Evolutionary conservation across 2,113 vertebrate genomes (phyloP), one percentile per base, ranked within the genome.

Genomic region (Oryzias woworae): DNA sequence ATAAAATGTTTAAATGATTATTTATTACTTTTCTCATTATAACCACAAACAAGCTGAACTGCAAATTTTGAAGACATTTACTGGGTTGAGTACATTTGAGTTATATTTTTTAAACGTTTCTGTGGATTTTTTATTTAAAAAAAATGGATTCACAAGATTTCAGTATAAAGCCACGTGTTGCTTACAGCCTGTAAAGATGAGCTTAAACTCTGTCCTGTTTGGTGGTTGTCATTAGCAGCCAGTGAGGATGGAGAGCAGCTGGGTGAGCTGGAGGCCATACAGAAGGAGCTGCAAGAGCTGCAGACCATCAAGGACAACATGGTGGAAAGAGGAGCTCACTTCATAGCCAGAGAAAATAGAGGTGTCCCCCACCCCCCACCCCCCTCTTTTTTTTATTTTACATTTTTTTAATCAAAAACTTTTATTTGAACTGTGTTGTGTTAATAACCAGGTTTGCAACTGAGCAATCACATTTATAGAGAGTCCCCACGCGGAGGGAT

Each of bases 261-360:
- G 16, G 20, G 14, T 15, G 78, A 81, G 67, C 79, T 90, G 67
- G 64, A 67, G 52, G 16, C 17, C 49, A 70, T 87, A 41, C 59
- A 86, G 53, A 62, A n/a, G 31, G 87, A 91, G 69, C 42, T 89
- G 13, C 16, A 71, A 10, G 62, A 81, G 50, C 75, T 90, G 68
- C 20, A 16, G 41, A 28, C 4, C 0, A 42, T 45, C 28, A 73
- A 73, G 49, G 16, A 71, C 42, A 41, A 60, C 48, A 0, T 82
- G 51, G 5, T 31, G 23, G 53, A 50, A 22, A 4, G 17, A 0
- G 23, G 20, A 16, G 23, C 3, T 1, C 12, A 0, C 17, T 18
- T 15, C 13, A 5, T 7, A 5, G 3, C 20, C 14, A 10, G 0
- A 28, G 26, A 6, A 18, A 36, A 53, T 0, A 1, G 14, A 62